phyloP scores from a whole-genome alignment of 1,140 invertebrate genomes.

The Eufriesea mexicana region DNA sequence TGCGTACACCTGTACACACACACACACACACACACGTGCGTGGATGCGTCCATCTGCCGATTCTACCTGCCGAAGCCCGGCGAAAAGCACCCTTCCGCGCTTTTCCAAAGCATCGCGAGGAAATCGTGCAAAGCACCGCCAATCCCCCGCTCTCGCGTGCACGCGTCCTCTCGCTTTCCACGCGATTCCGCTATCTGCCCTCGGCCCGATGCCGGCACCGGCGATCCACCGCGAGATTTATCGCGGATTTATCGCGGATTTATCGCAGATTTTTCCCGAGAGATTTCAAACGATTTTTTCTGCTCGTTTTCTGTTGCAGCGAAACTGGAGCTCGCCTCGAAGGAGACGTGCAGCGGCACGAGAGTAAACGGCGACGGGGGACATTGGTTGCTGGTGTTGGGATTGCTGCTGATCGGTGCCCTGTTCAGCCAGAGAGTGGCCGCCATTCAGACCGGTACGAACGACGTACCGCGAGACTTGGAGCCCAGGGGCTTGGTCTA shows the following conservation, averaged over 20 bases:
- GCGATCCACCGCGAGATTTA: too few relatives aligned
- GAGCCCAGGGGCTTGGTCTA: conserved; percentile 60
- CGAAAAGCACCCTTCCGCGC: too few relatives aligned
- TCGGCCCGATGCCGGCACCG: too few relatives aligned
- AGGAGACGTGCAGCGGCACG: conserved; percentile 77
- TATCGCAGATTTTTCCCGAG: too few relatives aligned
- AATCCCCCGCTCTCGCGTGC: too few relatives aligned
- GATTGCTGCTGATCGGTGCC: conserved; percentile 46
- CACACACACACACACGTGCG: not conserved
- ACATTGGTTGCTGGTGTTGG: conserved; percentile 34
- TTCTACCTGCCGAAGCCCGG: too few relatives aligned
- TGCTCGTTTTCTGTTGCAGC: conserved; percentile 73
- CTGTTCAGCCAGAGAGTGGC: conserved; percentile 29
- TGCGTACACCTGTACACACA: conserved; percentile 46
- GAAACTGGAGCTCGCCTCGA: conserved; percentile 77
- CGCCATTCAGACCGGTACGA: not conserved
- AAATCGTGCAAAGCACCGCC: too few relatives aligned
- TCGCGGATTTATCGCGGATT: too few relatives aligned
- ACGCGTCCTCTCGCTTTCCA: too few relatives aligned
- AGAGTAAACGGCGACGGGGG: conserved; percentile 25
- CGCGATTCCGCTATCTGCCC: too few relatives aligned
- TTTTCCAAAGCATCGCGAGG: too few relatives aligned
- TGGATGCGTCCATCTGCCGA: not conserved
- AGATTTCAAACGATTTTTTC: not conserved
- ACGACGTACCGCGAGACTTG: conserved; percentile 24